Percentiles rank a stretch among this genome's conserved stretches.
Evolutionary conservation across 2,888 invertebrate species (phyloP).

Genomic region (Drosophila cracens): DNA sequence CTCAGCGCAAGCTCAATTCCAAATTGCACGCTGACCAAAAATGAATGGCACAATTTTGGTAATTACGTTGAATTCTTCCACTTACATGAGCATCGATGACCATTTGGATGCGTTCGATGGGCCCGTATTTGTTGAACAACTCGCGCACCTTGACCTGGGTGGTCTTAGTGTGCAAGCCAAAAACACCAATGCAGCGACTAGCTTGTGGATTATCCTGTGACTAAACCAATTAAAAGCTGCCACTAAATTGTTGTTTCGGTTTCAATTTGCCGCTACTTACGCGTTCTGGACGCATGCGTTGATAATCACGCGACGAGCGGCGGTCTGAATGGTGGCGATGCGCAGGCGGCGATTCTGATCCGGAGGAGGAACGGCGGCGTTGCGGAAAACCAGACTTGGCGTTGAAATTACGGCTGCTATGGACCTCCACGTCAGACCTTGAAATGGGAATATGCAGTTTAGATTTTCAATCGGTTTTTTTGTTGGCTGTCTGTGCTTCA

Average conservation of each 20-base stretch:
- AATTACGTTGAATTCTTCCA: neutral
- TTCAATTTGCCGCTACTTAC: slow-evolving; percentile 45
- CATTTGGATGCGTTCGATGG: slow-evolving; percentile 96
- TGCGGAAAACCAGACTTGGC: slow-evolving; percentile 34
- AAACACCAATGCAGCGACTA: slow-evolving; percentile 96
- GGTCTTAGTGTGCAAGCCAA: slow-evolving; percentile 96
- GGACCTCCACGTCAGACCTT: slow-evolving; percentile 87
- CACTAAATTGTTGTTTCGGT: neutral
- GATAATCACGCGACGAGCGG: slow-evolving; percentile 51
- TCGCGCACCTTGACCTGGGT: slow-evolving; percentile 96
- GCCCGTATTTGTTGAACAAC: slow-evolving; percentile 96
- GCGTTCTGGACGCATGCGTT: slow-evolving; percentile 57
- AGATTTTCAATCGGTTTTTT: slow-evolving; percentile 54
- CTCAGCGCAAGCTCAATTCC: slow-evolving; percentile 1
- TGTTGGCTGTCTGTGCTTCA: slow-evolving; percentile 41
- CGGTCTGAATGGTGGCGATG: slow-evolving; percentile 40
- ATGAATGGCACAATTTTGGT: slow-evolving; percentile 16
- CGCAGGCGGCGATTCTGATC: slow-evolving; percentile 28
- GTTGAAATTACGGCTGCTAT: slow-evolving; percentile 88
- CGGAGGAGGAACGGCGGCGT: slow-evolving; percentile 44
- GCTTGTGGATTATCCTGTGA: slow-evolving; percentile 88
- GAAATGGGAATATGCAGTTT: slow-evolving; percentile 59
- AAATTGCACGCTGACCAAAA: slow-evolving; percentile 13
- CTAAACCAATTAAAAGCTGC: neutral
- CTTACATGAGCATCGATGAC: slow-evolving; percentile 95